Percentiles rank a stretch among this genome's conserved stretches.
Conservation (phyloP, 2,888 invertebrate species). For the Polymixis flavicincta region DNA sequence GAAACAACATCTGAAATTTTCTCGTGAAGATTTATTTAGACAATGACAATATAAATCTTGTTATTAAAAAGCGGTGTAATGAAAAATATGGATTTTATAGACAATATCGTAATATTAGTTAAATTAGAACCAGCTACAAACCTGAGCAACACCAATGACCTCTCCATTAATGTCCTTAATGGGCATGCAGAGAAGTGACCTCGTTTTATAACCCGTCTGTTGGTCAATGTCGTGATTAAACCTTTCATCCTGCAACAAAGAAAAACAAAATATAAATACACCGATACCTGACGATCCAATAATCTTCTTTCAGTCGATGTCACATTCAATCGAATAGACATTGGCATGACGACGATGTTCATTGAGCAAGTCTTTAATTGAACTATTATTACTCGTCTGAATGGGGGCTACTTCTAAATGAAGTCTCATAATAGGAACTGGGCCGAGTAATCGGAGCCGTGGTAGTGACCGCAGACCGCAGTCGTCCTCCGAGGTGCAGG, state of each 20-base stretch:
- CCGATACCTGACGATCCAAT: background rate
- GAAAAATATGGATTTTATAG: conserved; percentile 7
- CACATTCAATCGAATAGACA: background rate
- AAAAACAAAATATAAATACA: conserved; percentile 49
- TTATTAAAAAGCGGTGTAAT: conserved; percentile 24
- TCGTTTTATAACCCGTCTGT: conserved; percentile 97
- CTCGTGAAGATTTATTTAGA: conserved; percentile 51
- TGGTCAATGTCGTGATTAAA: conserved; percentile 98
- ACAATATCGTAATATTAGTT: conserved; percentile 3
- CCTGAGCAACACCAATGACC: conserved; percentile 99
- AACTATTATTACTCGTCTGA: conserved; percentile 62
- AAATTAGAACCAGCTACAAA: conserved; percentile 75
- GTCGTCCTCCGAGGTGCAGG: conserved; percentile 66
- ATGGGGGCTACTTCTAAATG: conserved; percentile 62
- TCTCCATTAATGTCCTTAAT: conserved; percentile 98
- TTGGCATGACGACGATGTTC: conserved; percentile 30
- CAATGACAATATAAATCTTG: conserved; percentile 22
- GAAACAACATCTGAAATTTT: conserved; percentile 61
- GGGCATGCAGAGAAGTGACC: conserved; percentile 98
- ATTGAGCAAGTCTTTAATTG: conserved; percentile 62
- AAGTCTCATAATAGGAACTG: conserved; percentile 70
- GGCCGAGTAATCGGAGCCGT: conserved; percentile 75
- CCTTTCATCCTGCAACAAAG: conserved; percentile 90
- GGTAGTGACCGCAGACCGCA: conserved; percentile 77
- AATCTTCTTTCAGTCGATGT: background rate